phyloP scores from a whole-genome alignment of 1,140 invertebrate species.

The Conus betulinus region DNA sequence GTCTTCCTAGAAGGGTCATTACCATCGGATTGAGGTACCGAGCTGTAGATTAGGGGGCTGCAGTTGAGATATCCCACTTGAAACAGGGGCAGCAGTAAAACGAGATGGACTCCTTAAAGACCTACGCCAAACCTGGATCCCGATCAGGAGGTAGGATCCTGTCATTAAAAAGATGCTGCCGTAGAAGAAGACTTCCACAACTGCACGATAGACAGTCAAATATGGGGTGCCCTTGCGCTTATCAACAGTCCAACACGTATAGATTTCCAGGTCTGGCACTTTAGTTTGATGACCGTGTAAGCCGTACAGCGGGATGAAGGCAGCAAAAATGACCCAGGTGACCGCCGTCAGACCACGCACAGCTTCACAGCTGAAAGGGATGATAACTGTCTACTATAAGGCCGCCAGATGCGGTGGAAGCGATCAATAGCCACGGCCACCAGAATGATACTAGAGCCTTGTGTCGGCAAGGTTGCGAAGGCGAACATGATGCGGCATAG shows the following conservation, averaged over 20 bases:
- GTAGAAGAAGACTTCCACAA: not conserved
- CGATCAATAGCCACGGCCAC: slow-evolving; percentile 46
- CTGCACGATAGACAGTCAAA: not conserved
- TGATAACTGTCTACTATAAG: slow-evolving; percentile 18
- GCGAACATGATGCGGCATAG: slow-evolving; percentile 47
- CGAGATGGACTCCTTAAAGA: no score
- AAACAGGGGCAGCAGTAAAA: no score
- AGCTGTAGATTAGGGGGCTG: no score
- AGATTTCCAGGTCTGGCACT: not conserved
- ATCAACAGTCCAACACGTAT: slow-evolving; percentile 21
- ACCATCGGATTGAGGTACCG: no score
- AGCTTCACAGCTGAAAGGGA: not conserved
- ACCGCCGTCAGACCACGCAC: not conserved
- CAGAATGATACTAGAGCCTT: slow-evolving; percentile 32
- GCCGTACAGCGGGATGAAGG: slow-evolving; percentile 35
- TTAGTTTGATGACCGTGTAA: slow-evolving; percentile 11
- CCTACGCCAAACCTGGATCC: not conserved
- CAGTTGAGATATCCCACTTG: no score
- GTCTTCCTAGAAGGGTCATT: no score
- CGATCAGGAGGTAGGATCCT: slow-evolving; percentile 8
- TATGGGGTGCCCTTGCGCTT: not conserved
- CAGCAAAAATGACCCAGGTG: not conserved
- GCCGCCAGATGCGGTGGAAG: slow-evolving; percentile 39
- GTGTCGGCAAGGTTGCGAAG: slow-evolving; percentile 29
- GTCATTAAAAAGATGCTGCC: not conserved